phyloP scores from a whole-genome alignment of 2,888 invertebrate species.

The Brachynemurus nebulosus region DNA sequence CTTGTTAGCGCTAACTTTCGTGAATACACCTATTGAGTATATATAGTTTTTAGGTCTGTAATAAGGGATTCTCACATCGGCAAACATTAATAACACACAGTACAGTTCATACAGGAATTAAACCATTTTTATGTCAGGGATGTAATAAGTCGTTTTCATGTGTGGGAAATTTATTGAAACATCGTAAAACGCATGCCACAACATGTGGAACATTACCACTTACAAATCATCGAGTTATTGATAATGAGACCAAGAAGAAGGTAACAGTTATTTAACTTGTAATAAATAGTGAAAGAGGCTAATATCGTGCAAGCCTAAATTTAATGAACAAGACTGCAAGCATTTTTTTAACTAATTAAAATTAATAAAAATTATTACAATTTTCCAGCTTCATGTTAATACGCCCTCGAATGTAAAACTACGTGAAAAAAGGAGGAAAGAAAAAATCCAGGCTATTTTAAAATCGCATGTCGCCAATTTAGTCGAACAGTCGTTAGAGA shows the following conservation, averaged over 20 bases:
- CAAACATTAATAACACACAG: constrained; percentile 36
- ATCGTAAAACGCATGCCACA: constrained; percentile 32
- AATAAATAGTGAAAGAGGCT: too few species aligned
- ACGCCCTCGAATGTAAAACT: not conserved
- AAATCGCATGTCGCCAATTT: not conserved
- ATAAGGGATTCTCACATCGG: constrained; percentile 34
- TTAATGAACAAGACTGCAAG: not conserved
- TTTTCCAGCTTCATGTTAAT: not conserved
- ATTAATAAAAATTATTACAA: not conserved
- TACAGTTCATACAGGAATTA: constrained; percentile 33
- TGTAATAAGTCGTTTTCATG: constrained; percentile 35
- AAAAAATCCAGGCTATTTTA: not conserved
- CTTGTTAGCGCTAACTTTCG: not conserved
- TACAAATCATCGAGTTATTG: constrained; percentile 24
- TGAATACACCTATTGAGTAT: not conserved
- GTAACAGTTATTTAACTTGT: too few species aligned
- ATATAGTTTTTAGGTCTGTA: constrained; percentile 28
- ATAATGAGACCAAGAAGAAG: constrained; percentile 25
- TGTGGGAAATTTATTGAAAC: constrained; percentile 35
- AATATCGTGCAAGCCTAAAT: not conserved
- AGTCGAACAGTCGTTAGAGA: constrained; percentile 8
- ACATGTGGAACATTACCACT: constrained; percentile 30
- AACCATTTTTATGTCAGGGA: constrained; percentile 35
- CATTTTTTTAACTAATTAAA: not conserved
- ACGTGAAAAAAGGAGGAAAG: constrained; percentile 1